Evolutionary conservation across 1,140 invertebrate species (phyloP), one percentile per base, ranked within the genome.

Genomic region (Drosophila gunungcola): DNA sequence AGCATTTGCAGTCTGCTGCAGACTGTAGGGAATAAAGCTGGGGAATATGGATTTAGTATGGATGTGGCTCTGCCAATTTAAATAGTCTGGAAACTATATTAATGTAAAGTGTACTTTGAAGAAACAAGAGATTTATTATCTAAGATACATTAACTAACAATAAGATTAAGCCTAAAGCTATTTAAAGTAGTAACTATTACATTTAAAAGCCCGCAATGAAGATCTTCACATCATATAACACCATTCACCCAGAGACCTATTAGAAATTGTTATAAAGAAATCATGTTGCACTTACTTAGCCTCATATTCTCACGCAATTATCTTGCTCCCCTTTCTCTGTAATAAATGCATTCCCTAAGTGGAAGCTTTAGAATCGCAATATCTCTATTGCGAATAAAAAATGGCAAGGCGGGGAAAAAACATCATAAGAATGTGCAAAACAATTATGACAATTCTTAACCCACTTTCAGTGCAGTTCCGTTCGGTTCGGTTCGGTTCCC

Each of bases 401-500:
- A 62, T 63, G 52, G 34, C 6, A 11, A 45, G 21, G 4, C 13
- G 0, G 25, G n/a, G 2, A 38, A 48, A 29, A 46, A 39, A 38
- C 41, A 38, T 16, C 21, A 41, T 27, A 49, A 53, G 62, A 84
- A 74, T 69, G 64, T 79, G 55, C 56, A 81, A 57, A 65, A 62
- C 83, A 78, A 86, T 88, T 86, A 86, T 86, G 70, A 79, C 83
- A 83, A 86, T 86, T 88, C 79, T 79, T 88, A 83, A 86, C 84
- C 82, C 49, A 86, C 70, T 83, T 88, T 86, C 27, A 32, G 46
- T 16, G 51, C 39, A 60, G 53, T 56, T 48, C 41, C 49, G 64
- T 69, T 69, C 64, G 16, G 16, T 21, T 69, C 64, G 16, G 16
- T 21, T 21, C 16, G 38, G 32, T 36, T 54, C 52, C 49, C 64